These are phyloP conservation scores for Semaprochilodus insignis DNA, from an alignment of 2,797 vertebrate species.

Conservation along the genomic window DNA sequence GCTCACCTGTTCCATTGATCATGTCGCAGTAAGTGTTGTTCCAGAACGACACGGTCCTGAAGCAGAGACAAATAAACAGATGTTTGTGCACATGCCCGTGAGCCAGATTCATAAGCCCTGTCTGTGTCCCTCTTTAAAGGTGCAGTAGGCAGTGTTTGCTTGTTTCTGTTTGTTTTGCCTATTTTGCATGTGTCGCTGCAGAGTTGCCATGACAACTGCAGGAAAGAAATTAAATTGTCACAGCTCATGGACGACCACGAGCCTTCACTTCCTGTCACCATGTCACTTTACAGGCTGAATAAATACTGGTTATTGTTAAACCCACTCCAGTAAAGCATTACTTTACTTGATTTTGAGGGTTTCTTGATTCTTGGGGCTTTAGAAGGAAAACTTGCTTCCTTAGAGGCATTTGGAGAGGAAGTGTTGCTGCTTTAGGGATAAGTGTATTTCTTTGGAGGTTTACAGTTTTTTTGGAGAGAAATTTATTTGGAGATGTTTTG, in stretches of 20 bases:
- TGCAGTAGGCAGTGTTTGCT: constrained; percentile 8
- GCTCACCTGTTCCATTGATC: constrained; percentile 94
- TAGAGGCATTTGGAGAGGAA: not conserved
- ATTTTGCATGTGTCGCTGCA: constrained; percentile 24
- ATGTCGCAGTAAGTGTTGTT: constrained; percentile 82
- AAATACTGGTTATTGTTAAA: not conserved
- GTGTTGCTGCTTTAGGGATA: not conserved
- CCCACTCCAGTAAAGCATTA: too few species aligned
- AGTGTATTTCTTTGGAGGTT: not conserved
- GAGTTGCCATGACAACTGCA: constrained; percentile 29
- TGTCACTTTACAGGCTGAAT: not conserved
- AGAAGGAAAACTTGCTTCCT: not conserved
- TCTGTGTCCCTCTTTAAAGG: not conserved
- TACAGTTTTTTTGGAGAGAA: too few species aligned
- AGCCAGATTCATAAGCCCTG: not conserved
- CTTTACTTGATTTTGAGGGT: too few species aligned
- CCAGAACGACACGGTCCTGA: constrained; percentile 82
- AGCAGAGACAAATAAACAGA: constrained; percentile 4
- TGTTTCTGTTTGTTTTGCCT: constrained; percentile 11
- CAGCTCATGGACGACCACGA: not conserved
- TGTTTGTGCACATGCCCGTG: too few species aligned
- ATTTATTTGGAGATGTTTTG: too few species aligned
- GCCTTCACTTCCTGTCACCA: not conserved
- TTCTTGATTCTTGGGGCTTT: not conserved
- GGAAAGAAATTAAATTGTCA: not conserved